These are phyloP conservation scores for Tigriopus japonicus DNA, from an alignment of 1,140 invertebrate species.

Conservation along the genomic window DNA sequence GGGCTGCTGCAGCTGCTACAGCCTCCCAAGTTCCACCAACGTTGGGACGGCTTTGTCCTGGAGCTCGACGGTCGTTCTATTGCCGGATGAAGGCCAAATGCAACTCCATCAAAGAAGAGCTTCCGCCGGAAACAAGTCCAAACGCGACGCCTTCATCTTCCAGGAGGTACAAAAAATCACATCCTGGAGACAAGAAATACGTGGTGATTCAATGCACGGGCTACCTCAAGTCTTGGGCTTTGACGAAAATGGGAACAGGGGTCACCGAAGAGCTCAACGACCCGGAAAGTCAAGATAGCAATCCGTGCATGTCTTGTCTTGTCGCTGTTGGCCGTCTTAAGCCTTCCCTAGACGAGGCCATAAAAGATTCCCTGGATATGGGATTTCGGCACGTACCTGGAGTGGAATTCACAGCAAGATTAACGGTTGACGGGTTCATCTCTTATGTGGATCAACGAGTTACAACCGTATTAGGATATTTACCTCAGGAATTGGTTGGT, in stretches of 20 bases:
- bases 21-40: not conserved
- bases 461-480: constrained; percentile 64
- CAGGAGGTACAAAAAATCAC: too few relatives aligned
- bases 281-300: not conserved
- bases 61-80: constrained; percentile 73
- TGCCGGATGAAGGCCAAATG: constrained; percentile 64
- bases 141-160: too few relatives aligned
- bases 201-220: constrained; percentile 68
- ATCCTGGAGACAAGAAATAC: constrained; percentile 45
- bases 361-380: constrained; percentile 21
- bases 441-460: constrained; percentile 53
- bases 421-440: constrained; percentile 39
- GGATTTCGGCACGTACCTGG: constrained; percentile 15
- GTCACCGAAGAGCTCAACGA: constrained; percentile 19
- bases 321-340: constrained; percentile 52
- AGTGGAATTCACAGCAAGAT: constrained; percentile 43
- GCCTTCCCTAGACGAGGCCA: constrained; percentile 22
- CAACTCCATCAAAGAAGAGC: constrained; percentile 45
- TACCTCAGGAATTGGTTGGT: constrained; percentile 77
- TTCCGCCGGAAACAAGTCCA: too few relatives aligned
- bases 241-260: constrained; percentile 39
- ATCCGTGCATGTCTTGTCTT: constrained; percentile 17
- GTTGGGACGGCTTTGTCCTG: constrained; percentile 47
- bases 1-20: not conserved
- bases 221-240: constrained; percentile 77